A percentile compares a stretch with the other conserved stretches of the same genome.
phyloP scores from a whole-genome alignment of 23 tunicate genomes.

The Styela clava region DNA sequence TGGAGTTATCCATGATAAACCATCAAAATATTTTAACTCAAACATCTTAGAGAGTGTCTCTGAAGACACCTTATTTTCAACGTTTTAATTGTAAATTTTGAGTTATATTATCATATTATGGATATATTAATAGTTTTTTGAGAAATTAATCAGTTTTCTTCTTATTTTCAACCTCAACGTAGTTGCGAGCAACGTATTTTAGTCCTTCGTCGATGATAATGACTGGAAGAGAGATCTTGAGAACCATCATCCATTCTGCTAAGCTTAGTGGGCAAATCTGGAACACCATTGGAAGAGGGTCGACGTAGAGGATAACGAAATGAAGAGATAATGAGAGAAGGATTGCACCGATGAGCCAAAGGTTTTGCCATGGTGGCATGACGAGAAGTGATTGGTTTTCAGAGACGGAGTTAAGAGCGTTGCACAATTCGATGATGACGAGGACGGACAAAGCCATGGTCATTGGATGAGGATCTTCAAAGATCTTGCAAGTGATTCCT shows the following conservation, averaged over 20 bases:
- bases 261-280: slow-evolving; percentile 40
- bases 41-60: no score
- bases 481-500: slow-evolving; percentile 43
- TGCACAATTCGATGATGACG: slow-evolving; percentile 44
- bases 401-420: slow-evolving; percentile 54
- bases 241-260: slow-evolving; percentile 36
- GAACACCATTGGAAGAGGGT: slow-evolving; percentile 51
- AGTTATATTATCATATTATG: no score
- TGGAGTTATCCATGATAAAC: no score
- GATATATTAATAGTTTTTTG: no score
- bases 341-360: slow-evolving; percentile 50
- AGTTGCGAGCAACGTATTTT: slow-evolving; percentile 43
- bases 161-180: slow-evolving; percentile 28
- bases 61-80: no score
- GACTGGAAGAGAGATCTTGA: slow-evolving; percentile 50
- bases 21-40: no score
- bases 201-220: slow-evolving; percentile 43
- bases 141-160: slow-evolving; percentile 16
- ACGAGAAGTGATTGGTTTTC: slow-evolving; percentile 46
- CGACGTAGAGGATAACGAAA: slow-evolving; percentile 50
- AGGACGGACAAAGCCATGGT: slow-evolving; percentile 46
- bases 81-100: no score
- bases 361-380: slow-evolving; percentile 48
- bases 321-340: slow-evolving; percentile 42
- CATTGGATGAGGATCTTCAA: slow-evolving; percentile 56